Base-by-base conservation (phyloP, 1,140 invertebrate genomes). In the Cotesia chilonis region DNA sequence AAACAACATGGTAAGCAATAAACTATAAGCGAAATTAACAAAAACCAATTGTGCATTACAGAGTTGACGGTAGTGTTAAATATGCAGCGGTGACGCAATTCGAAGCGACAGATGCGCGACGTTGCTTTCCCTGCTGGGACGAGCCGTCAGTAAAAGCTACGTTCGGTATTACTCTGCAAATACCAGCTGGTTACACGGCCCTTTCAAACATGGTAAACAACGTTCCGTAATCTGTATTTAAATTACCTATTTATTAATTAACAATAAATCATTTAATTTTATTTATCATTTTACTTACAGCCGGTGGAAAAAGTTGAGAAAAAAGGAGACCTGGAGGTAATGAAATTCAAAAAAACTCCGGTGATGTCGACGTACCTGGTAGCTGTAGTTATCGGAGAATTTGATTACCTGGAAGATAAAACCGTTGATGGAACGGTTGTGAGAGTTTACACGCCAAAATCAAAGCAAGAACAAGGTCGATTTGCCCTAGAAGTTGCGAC, bases 111-210 rank as follows among this genome's bases (percentile, higher is more conserved):
- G 95, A 98, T 90, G 97, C 96, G 14, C 89, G 97, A 68, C 88
- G 94, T 75, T 96, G 96, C 81, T 98, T 99, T 81, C 97, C 97
- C 6, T 98, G 97, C 85, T 99, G 96, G 96, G 97, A 99, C 87
- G 97, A 99, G 84, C 97, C 97, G 51, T 94, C 95, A 9, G 89
- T 96, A 6, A 99, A 99, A 86, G 94, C 96, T 4, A 96, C 95
- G 2, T 99, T 99, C 89, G 93, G 97, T 83, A 94, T 99, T 61
- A 93, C 92, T 0, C 85, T 99, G 4, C 89, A 92, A 75, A 93
- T 96, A 70, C 94, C 94, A 3, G 87, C 89, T 68, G 89, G 92
- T 78, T 88, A 92, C 73, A 92, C 95, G 5, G 95, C 95, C 37
- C 88, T 99, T 17, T 98, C 96, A 7, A 99, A 99, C 83, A 98